Conservation (phyloP, 2,888 invertebrate species). For the Onthophagus sagittarius region DNA sequence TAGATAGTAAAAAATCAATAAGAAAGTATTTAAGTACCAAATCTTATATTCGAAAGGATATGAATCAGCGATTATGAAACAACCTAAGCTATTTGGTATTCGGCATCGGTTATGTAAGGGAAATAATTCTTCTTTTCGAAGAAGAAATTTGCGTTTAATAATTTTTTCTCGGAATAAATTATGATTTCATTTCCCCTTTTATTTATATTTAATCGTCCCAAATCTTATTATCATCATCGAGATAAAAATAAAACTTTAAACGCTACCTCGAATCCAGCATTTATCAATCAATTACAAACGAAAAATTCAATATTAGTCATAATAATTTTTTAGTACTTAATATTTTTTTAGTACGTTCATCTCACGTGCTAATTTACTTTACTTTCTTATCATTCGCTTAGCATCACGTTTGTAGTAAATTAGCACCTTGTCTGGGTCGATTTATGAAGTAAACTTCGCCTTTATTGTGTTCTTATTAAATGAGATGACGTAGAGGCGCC, state of each 20-base stretch:
- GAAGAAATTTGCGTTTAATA: background rate
- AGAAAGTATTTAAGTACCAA: background rate
- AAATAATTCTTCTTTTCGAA: background rate
- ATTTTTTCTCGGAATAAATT: background rate
- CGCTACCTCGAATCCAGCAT: too few species aligned
- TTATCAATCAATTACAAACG: too few species aligned
- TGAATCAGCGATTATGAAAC: background rate
- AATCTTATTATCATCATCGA: too few species aligned
- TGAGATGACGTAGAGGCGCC: background rate
- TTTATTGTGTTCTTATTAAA: background rate
- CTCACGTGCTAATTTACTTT: background rate
- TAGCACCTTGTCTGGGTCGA: background rate
- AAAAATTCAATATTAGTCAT: too few species aligned
- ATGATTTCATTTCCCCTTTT: background rate
- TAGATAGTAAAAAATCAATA: too few species aligned
- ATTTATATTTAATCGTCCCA: background rate
- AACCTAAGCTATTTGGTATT: background rate
- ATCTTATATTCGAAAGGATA: background rate
- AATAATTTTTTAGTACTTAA: too few species aligned
- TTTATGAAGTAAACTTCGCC: background rate
- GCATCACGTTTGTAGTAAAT: background rate
- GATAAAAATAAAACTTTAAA: too few species aligned
- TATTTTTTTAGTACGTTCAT: too few species aligned
- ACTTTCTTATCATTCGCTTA: background rate
- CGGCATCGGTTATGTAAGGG: background rate